Base-by-base conservation (phyloP, 2,888 invertebrate species). In the Ormyrus nitidulus region DNA sequence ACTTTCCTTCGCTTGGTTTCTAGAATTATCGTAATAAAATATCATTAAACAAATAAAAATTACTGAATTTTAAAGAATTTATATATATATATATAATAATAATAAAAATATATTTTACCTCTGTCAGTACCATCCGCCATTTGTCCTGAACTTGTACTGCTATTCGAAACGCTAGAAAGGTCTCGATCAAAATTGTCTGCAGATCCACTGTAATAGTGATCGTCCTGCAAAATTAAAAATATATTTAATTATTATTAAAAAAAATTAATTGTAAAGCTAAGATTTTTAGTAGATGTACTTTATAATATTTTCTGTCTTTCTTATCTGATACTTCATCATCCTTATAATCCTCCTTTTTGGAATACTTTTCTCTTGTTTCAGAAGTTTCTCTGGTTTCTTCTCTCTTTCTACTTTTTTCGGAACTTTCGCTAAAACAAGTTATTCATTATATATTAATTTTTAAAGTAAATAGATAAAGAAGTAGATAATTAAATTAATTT, bases 1-100 rank as follows among this genome's bases (percentile, higher is more conserved):
- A 96, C 91, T 94, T 96, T 96, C 92, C 96, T 94, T 91, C 96
- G 93, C 92, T 96, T 96, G 87, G 94, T 92, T 91, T 96, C 96
- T 94, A 92, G 74, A 88, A 90, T 53, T 51, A 75, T 34, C 34
- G 34, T 34, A 34, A 34, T 34, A 34, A 34, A 34, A 34, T 34
- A 34, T 34, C 3, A 34, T 34, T 34, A 34, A 34, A 77, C 10
- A 69, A 76, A 76, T n/a, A 69, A 74, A 44, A n/a, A 34, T 34
- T 34, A 34, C 34, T 34, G 34, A 34, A 34, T 34, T 2, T 2
- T 34, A 34, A 34, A 34, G 4, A 34, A 34, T 4, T 34, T 34
- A 34, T 34, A 34, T 53, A 13, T 61, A 64, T 13, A 54, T 56
- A 72, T 74, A 71, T 66, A 6, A 6, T 58, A n/a, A 74, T 76